Evolutionary conservation across 2,888 invertebrate genomes (phyloP), one percentile per base, ranked within the genome.

Genomic region (Thalpophila matura): DNA sequence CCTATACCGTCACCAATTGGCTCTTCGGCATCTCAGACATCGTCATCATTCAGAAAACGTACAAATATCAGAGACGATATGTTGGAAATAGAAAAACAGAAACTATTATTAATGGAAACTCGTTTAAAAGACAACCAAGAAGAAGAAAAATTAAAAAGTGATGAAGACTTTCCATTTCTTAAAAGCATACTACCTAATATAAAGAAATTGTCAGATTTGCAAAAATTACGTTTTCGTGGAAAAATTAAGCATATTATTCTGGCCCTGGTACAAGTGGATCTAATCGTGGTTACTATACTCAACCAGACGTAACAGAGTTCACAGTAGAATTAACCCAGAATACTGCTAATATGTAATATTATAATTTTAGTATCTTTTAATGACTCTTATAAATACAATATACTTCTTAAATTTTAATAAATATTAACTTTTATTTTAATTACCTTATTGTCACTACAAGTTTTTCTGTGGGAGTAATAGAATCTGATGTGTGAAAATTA

Each of bases 31-130:
- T 40, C 40, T 40, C 20, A 40, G 40, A n/a, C 40, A 22, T 40
- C 40, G 40, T 40, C 40, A 40, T 40, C 40, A 22, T 40, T 40
- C 40, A 40, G 40, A 40, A 40, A 40, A 40, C 40, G 40, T 40
- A 40, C 40, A 40, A 24, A 42, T 42, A 42, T 42, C 42, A 42
- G 22, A 42, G 42, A 42, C 42, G 42, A 42, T 42, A 42, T 42
- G 42, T 42, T 42, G 42, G 42, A 46, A 46, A 29, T 29, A 35
- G 35, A 35, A 35, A 35, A 35, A 35, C 14, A 35, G 35, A 35
- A 35, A 35, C 35, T 16, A 35, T 35, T 35, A 35, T 16, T 35
- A 35, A 16, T 16, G 35, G 35, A 16, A 35, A 35, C 16, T 35
- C 16, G 16, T 35, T 35, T 35, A 35, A 35, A 35, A 35, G 35